phyloP scores from a whole-genome alignment of 1,140 invertebrate genomes.

The Leptopilina clavipes region DNA sequence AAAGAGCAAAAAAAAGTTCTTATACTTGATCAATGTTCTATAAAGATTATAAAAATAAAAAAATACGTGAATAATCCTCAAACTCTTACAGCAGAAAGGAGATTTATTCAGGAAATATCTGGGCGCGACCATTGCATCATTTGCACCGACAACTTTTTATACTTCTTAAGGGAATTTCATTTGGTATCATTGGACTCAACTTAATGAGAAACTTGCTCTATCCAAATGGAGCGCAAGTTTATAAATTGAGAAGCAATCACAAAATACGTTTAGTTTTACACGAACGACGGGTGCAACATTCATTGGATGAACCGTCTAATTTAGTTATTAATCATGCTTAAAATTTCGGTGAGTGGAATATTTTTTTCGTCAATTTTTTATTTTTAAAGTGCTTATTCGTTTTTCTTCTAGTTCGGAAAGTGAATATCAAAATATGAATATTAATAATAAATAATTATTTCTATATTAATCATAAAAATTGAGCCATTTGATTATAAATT shows the following conservation, averaged over 20 bases:
- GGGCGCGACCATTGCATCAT: slow-evolving; percentile 66
- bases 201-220: slow-evolving; percentile 50
- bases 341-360: slow-evolving; percentile 53
- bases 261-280: slow-evolving; percentile 62
- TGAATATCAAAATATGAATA: not conserved
- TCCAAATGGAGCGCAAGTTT: slow-evolving; percentile 68
- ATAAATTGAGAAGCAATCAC: slow-evolving; percentile 62
- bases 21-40: not conserved
- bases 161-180: slow-evolving; percentile 72
- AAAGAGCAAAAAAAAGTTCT: not conserved
- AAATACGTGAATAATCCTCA: slow-evolving; percentile 35
- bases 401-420: not conserved
- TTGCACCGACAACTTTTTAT: slow-evolving; percentile 64
- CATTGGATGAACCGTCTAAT: slow-evolving; percentile 9
- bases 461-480: too few species aligned
- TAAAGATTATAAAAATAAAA: not conserved
- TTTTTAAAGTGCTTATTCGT: not conserved
- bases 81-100: slow-evolving; percentile 52
- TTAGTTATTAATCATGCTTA: slow-evolving; percentile 51
- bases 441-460: too few species aligned
- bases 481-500: too few species aligned
- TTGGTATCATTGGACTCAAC: slow-evolving; percentile 57
- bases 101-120: slow-evolving; percentile 72
- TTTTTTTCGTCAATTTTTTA: not conserved
- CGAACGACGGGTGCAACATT: slow-evolving; percentile 51